A percentile compares a stretch with the other conserved stretches of the same genome.
These are phyloP conservation scores for Actinernus sp. DNA, from an alignment of 92 coral and sea anemone genomes.

Conservation along the genomic window DNA sequence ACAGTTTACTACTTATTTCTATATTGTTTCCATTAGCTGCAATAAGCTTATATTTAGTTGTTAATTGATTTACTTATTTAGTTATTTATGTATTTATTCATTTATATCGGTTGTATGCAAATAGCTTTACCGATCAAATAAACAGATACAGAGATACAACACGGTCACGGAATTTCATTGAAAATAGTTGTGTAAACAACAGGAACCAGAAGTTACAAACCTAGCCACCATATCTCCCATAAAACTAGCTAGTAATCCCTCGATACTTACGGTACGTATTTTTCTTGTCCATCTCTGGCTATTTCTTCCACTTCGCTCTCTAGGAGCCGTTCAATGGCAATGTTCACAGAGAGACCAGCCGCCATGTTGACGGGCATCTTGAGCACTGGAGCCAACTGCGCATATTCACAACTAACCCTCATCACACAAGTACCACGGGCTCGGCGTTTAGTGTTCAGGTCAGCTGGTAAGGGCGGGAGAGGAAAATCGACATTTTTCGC, in stretches of 20 bases:
- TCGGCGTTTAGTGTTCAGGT: conserved; percentile 1
- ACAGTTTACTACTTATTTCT: too few relatives aligned
- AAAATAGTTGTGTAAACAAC: too few relatives aligned
- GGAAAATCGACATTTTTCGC: not conserved
- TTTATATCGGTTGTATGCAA: too few relatives aligned
- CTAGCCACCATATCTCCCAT: not conserved
- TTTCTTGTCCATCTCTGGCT: conserved; percentile 98
- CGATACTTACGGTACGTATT: conserved; percentile 94
- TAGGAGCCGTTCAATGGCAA: conserved; percentile 90
- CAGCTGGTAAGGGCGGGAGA: conserved; percentile 8
- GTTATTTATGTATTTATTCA: too few relatives aligned
- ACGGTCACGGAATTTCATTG: too few relatives aligned
- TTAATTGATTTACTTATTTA: too few relatives aligned
- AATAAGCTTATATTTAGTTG: too few relatives aligned
- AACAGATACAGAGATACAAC: too few relatives aligned
- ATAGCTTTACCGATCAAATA: too few relatives aligned
- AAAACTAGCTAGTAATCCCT: not conserved
- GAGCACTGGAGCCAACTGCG: too few relatives aligned
- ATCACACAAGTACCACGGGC: conserved; percentile 25
- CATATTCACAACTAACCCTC: not conserved
- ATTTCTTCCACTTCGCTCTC: conserved; percentile 97
- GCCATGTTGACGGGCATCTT: conserved; percentile 94
- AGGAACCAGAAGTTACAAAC: too few relatives aligned
- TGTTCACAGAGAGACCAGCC: conserved; percentile 80
- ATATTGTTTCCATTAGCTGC: too few relatives aligned